A percentile compares a stretch with the other conserved stretches of the same genome.
phyloP scores from a whole-genome alignment of 2,888 invertebrate genomes.

The Drosophila limbata region DNA sequence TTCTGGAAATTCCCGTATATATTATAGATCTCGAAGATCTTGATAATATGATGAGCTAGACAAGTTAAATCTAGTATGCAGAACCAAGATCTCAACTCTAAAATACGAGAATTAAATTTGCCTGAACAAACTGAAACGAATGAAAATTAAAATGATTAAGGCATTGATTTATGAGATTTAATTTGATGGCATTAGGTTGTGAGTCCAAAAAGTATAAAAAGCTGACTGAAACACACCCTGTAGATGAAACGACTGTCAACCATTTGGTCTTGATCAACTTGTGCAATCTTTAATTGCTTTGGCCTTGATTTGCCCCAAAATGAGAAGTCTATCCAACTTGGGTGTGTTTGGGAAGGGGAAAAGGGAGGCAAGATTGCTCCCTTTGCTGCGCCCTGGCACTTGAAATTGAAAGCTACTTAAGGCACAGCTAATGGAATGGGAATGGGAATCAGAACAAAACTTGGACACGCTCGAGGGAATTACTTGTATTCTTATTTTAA shows the following conservation, averaged over 20 bases:
- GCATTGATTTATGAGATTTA: not conserved
- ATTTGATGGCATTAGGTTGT: not conserved
- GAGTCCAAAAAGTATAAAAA: not conserved
- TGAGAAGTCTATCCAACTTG: constrained; percentile 21
- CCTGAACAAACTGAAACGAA: not conserved
- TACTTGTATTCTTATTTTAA: constrained; percentile 15
- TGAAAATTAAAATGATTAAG: not conserved
- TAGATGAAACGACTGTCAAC: not conserved
- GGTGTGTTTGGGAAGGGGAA: not conserved
- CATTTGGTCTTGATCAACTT: constrained; percentile 30
- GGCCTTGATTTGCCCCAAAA: constrained; percentile 52
- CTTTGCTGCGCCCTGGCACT: constrained; percentile 38
- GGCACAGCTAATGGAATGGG: constrained; percentile 14
- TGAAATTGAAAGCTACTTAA: constrained; percentile 62
- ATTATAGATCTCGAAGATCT: not conserved
- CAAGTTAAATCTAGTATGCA: not conserved
- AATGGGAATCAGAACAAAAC: constrained; percentile 18
- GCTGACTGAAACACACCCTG: constrained; percentile 24
- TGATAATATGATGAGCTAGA: not conserved
- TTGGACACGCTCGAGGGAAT: constrained; percentile 70
- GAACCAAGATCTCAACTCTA: not conserved
- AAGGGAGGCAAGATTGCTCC: constrained; percentile 36
- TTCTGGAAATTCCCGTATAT: no score
- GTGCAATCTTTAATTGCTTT: constrained; percentile 61
- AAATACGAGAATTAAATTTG: not conserved